Conservation (phyloP, 2,888 invertebrate species). For the Neoitamus cyanurus region DNA sequence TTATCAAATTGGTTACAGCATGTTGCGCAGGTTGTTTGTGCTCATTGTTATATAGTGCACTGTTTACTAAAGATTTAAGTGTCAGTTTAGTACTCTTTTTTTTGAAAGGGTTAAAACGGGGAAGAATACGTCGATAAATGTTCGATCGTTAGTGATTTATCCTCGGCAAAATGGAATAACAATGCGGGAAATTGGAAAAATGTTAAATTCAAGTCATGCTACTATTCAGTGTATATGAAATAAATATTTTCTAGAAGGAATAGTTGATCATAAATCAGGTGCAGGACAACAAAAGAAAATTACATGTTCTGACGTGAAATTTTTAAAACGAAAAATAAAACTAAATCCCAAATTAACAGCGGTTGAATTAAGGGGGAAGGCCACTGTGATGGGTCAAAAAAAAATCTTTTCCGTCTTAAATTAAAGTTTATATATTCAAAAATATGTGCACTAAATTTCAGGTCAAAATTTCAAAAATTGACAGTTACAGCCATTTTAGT, state of each 20-base stretch:
- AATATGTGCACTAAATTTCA: too few species aligned
- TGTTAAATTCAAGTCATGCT: neutral
- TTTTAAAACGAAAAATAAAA: neutral
- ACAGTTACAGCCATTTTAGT: too few species aligned
- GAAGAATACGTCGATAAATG: slow-evolving; percentile 7
- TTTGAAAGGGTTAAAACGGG: neutral
- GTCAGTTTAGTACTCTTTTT: too few species aligned
- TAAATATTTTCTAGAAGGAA: neutral
- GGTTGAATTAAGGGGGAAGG: neutral
- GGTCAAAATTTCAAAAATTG: too few species aligned
- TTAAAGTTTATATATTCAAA: too few species aligned
- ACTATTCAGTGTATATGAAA: neutral
- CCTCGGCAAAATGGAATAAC: neutral
- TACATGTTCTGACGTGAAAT: neutral
- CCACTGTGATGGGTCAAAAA: too few species aligned
- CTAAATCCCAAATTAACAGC: neutral
- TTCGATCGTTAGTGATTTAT: slow-evolving; percentile 6
- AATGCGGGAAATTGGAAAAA: slow-evolving; percentile 2
- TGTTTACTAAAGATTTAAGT: too few species aligned
- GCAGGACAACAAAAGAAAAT: neutral
- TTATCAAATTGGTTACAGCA: too few species aligned
- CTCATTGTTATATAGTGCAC: too few species aligned
- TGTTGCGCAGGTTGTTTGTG: too few species aligned
- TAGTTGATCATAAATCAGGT: neutral
- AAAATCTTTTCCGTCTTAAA: too few species aligned